Conservation (phyloP, 2,113 vertebrate species). For the Heterotis niloticus region DNA sequence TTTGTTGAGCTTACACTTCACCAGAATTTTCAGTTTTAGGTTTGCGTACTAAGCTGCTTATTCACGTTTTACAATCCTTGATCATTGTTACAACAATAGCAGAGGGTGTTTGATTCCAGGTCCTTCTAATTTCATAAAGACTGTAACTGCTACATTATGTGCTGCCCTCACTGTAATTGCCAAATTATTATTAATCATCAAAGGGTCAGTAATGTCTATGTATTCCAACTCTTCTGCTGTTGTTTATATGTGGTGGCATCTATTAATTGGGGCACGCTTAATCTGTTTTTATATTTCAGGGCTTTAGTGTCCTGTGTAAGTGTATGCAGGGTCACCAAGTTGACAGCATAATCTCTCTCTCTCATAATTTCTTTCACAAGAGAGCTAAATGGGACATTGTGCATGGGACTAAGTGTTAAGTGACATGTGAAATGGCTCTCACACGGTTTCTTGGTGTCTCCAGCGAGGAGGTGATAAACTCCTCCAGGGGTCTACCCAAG, state of each 20-base stretch:
- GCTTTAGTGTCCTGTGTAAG: not conserved
- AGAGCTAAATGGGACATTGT: not conserved
- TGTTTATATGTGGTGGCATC: not conserved
- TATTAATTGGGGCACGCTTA: not conserved
- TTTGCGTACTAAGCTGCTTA: no score
- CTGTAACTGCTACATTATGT: no score
- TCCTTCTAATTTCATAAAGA: no score
- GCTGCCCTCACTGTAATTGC: no score
- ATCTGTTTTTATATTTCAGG: not conserved
- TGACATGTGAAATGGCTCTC: conserved; percentile 4
- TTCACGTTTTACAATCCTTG: no score
- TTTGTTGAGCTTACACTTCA: no score
- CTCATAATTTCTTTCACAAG: not conserved
- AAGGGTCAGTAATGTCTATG: no score
- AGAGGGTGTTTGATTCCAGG: no score
- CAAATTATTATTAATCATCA: no score
- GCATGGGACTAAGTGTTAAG: not conserved
- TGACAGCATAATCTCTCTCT: not conserved
- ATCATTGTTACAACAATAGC: no score
- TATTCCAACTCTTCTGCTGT: not conserved
- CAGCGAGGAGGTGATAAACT: not conserved
- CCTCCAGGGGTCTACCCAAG: not conserved
- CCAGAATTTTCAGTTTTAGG: no score
- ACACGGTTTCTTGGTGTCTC: not conserved
- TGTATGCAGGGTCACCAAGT: not conserved